Evolutionary conservation across 2,113 vertebrate species (phyloP), one percentile per base, ranked within the genome.

Genomic region (Ascaphus truei): DNA sequence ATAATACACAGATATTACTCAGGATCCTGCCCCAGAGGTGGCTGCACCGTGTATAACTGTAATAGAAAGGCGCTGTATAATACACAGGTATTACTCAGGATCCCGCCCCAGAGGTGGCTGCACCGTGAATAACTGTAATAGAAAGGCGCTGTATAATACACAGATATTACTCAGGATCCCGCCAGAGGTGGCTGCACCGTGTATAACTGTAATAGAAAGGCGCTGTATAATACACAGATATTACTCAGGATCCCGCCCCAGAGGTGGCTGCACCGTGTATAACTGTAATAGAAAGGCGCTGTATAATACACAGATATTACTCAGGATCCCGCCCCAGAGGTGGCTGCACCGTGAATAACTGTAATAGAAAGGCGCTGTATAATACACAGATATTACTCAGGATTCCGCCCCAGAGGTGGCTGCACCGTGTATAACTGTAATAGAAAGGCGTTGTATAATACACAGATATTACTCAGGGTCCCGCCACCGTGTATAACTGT

Each of bases 261-360:
- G 15, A 63, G 34, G 11, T n/a, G n/a, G 16, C 18, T 5, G 30
- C 22, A 13, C 7, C 45, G 29, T 22, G 6, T 16, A 57, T 55
- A 52, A 82, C 22, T 52, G 50, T 52, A 27, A 52, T n/a, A 52
- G 50, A 52, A n/a, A n/a, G n/a, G n/a, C n/a, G 50, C 23, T 52
- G 50, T 52, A 52, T 52, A 29, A 52, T 52, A 52, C n/a, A n/a
- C 50, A 52, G 50, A n/a, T 6, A 23, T 52, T 27, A 26, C 23
- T 52, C n/a, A 15, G 25, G 50, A n/a, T 52, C 25, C 9, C 26
- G 15, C 50, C 50, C 3, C 3, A 23, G 23, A 52, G 13, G 23
- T n/a, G 25, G 48, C 48, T n/a, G 23, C 23, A 13, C 25, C n/a
- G 23, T 45, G 41, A 18, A 45, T 45, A 45, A 45, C n/a, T 45